Evolutionary conservation across 2,888 invertebrate genomes (phyloP).

Genomic region (Phrixothrix hirtus): DNA sequence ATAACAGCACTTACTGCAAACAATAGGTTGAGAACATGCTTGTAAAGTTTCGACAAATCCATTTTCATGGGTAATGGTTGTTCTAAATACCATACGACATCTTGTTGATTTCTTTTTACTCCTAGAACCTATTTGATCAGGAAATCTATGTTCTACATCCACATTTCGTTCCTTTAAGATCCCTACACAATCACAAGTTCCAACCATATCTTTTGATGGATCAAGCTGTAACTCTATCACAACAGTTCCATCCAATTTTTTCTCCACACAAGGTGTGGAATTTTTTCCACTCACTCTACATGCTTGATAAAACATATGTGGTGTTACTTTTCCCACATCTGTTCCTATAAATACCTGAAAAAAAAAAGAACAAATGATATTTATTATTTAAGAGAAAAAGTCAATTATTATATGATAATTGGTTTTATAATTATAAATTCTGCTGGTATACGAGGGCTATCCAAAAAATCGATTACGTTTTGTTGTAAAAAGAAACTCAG

Average conservation of each 20-base stretch:
- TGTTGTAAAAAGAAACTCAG: no score
- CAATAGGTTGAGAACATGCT: constrained; percentile 87
- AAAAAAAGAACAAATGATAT: constrained; percentile 3
- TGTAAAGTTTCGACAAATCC: constrained; percentile 83
- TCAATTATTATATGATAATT: no score
- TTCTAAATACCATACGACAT: constrained; percentile 93
- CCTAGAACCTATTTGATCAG: constrained; percentile 75
- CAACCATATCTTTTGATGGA: constrained; percentile 87
- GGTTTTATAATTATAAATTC: no score
- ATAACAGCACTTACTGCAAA: constrained; percentile 88
- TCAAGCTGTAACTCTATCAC: constrained; percentile 91
- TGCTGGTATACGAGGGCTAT: no score
- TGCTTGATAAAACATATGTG: constrained; percentile 97
- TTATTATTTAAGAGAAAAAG: no score
- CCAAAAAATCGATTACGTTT: no score
- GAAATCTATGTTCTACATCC: constrained; percentile 90
- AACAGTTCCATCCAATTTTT: constrained; percentile 91
- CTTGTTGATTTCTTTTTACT: constrained; percentile 94
- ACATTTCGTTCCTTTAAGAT: constrained; percentile 95
- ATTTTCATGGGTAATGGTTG: constrained; percentile 76
- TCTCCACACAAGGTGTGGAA: constrained; percentile 88
- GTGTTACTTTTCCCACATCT: constrained; percentile 85
- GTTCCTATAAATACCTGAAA: constrained; percentile 84
- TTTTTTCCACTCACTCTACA: constrained; percentile 96
- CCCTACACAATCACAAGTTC: constrained; percentile 95